Base-by-base conservation (phyloP, 2,113 vertebrate species). In the Neogale vison region DNA sequence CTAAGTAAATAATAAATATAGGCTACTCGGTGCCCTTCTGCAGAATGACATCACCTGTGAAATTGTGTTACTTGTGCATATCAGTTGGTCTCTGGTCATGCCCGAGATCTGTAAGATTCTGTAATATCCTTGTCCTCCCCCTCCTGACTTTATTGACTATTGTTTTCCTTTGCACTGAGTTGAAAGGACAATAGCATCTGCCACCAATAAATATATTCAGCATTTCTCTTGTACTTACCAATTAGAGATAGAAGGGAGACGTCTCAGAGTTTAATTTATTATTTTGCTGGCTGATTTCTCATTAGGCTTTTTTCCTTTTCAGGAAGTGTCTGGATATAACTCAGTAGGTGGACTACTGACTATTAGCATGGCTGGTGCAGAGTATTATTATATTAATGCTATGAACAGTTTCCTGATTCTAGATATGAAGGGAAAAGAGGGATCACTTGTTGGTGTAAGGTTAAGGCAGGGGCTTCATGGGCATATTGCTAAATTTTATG, bases 331-430 rank as follows among this genome's bases (percentile, higher is more conserved):
- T 69, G 39, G 69, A 36, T 79, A 90, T 92, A 79, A 96, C 72
- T 90, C 11, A 52, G 45, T 45, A 57, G 71, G n/a, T 93, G 4
- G 36, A 93, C 61, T 93, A 5, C 59, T 94, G 69, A 65, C 59
- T 96, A 39, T 74, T 63, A 92, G 59, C 50, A 31, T 89, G 77
- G 52, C 61, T 90, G 29, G 34, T 76, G 47, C 26, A 81, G 87
- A 93, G 14, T 95, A 95, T 93, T 95, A 95, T 93, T 96, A 95
- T 86, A 81, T 89, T 89, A 93, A 81, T 90, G 89, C 57, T 39
- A 42, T 7, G 80, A 29, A 95, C 59, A 50, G 45, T 90, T 92
- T 96, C 87, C n/a, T 90, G 95, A 96, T 94, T 77, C 26, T 67
- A 96, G 50, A 93, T 90, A 92, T 63, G 39, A 92, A 96, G 57